These are phyloP conservation scores for Lithosia quadra DNA, from an alignment of 2,888 invertebrate species.

Conservation along the genomic window DNA sequence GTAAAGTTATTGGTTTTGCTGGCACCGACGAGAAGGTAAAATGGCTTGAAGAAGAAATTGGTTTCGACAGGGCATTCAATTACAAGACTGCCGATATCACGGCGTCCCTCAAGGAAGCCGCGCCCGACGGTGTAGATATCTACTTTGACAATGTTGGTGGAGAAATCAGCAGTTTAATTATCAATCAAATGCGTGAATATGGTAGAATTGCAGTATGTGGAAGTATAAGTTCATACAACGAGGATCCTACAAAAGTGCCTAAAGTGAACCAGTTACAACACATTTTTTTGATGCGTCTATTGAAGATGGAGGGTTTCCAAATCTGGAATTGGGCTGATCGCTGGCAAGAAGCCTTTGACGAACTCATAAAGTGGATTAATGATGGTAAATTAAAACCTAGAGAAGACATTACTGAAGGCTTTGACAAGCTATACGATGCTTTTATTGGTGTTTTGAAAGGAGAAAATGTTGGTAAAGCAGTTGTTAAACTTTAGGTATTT, in stretches of 20 bases:
- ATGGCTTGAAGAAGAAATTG: slow-evolving; percentile 88
- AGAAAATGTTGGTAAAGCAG: slow-evolving; percentile 69
- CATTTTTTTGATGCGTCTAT: slow-evolving; percentile 83
- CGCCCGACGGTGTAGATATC: slow-evolving; percentile 87
- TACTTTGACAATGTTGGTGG: slow-evolving; percentile 92
- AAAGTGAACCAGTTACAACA: slow-evolving; percentile 77
- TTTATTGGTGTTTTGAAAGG: slow-evolving; percentile 87
- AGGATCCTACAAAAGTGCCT: slow-evolving; percentile 8
- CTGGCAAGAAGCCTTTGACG: slow-evolving; percentile 85
- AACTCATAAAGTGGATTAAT: slow-evolving; percentile 87
- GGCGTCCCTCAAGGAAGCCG: slow-evolving; percentile 84
- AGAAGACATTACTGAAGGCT: slow-evolving; percentile 89
- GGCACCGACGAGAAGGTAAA: slow-evolving; percentile 90
- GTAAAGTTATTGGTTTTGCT: slow-evolving; percentile 89
- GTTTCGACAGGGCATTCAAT: slow-evolving; percentile 91
- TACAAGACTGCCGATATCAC: slow-evolving; percentile 88
- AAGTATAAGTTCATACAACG: slow-evolving; percentile 24
- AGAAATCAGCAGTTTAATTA: slow-evolving; percentile 85
- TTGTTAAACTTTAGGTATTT: too few species aligned
- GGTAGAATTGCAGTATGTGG: slow-evolving; percentile 86
- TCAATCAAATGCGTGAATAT: slow-evolving; percentile 85
- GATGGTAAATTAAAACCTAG: slow-evolving; percentile 88
- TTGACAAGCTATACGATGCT: slow-evolving; percentile 89
- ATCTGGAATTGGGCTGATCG: slow-evolving; percentile 80
- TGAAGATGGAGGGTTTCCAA: slow-evolving; percentile 89